Percentiles rank a stretch among this genome's conserved stretches.
Evolutionary conservation across 2,113 vertebrate genomes (phyloP).

Genomic region (Uropsilus gracilis): DNA sequence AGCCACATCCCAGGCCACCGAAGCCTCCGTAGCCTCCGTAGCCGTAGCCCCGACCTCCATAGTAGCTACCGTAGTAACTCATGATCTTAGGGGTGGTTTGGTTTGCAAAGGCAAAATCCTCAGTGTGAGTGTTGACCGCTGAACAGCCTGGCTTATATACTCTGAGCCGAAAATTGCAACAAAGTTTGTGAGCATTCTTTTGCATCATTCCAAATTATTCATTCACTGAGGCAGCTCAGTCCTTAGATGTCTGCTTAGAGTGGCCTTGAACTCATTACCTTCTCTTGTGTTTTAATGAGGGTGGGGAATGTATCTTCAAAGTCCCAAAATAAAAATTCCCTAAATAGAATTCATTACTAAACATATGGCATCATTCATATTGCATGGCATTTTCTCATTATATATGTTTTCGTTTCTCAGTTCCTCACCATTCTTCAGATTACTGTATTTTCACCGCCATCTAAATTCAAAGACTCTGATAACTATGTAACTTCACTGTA

Average conservation of each 20-base stretch:
- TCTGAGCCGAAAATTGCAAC: neutral
- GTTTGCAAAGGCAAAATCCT: neutral
- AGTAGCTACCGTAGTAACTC: neutral
- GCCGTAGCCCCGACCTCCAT: neutral
- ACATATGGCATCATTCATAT: neutral
- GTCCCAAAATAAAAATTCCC: neutral
- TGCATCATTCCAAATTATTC: neutral
- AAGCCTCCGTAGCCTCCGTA: neutral
- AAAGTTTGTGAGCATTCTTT: neutral
- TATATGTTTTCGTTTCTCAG: neutral
- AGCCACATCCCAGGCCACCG: neutral
- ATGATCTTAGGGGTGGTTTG: neutral
- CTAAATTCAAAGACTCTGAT: neutral
- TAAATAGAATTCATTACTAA: neutral
- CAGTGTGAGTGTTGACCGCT: neutral
- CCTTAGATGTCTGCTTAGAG: neutral
- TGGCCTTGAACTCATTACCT: neutral
- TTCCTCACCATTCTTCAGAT: neutral
- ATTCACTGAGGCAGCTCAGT: slow-evolving; percentile 45
- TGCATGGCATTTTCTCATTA: neutral
- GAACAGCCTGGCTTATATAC: neutral
- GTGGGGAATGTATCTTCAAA: neutral
- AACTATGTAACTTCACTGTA: neutral
- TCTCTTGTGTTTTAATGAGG: neutral
- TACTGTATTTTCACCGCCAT: neutral